A percentile compares a stretch with the other conserved stretches of the same genome.
Conservation (phyloP, 2,888 invertebrate species). For the Agrochola litura region DNA sequence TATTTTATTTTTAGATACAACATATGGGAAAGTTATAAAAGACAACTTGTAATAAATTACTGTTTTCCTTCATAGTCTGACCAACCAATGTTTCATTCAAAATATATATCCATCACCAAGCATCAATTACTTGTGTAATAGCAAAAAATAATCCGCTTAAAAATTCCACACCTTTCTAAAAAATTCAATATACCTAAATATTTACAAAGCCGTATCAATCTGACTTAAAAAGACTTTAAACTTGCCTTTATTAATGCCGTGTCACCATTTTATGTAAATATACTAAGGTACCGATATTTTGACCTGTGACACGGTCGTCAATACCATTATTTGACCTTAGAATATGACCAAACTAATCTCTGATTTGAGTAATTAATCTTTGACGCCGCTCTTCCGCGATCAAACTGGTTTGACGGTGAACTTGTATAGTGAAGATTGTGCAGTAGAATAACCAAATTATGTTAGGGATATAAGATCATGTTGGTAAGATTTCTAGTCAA, state of each 20-base stretch:
- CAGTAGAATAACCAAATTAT: conserved; percentile 29
- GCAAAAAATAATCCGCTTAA: conserved; percentile 44
- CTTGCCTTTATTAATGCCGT: conserved; percentile 32
- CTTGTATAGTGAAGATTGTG: not conserved
- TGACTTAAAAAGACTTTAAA: conserved; percentile 18
- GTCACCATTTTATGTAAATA: conserved; percentile 36
- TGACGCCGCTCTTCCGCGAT: conserved; percentile 77
- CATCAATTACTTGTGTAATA: conserved; percentile 18
- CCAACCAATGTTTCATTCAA: not conserved
- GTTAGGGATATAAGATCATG: not conserved
- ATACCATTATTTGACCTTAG: conserved; percentile 56
- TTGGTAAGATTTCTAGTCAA: not conserved
- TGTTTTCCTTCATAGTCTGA: not conserved
- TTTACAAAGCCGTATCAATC: conserved; percentile 33
- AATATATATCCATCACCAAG: conserved; percentile 23
- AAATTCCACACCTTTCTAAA: conserved; percentile 22
- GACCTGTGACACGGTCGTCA: conserved; percentile 64
- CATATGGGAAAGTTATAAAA: not conserved
- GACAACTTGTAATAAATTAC: not conserved
- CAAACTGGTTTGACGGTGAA: conserved; percentile 72
- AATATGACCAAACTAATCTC: conserved; percentile 70
- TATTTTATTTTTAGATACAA: not conserved
- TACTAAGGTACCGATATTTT: conserved; percentile 24
- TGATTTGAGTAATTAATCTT: conserved; percentile 81
- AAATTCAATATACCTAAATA: conserved; percentile 42